These are phyloP conservation scores for Drosophila rubida DNA, from an alignment of 2,888 invertebrate species.

Conservation along the genomic window DNA sequence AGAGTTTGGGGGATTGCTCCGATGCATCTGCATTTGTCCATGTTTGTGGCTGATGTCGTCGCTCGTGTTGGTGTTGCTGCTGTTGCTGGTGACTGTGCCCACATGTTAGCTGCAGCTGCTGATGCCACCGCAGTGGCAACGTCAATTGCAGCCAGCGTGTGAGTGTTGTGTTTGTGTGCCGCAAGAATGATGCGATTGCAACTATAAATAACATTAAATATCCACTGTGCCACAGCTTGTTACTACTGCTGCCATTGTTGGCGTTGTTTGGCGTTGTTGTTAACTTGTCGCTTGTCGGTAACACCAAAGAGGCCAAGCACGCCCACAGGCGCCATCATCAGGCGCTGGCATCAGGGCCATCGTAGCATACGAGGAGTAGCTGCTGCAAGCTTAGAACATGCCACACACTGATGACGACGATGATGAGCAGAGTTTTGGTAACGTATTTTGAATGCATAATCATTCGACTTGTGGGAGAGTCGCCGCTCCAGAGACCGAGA, in stretches of 20 bases:
- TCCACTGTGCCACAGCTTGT: slow-evolving; percentile 6
- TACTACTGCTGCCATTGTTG: slow-evolving; percentile 13
- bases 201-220: slow-evolving; percentile 44
- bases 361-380: slow-evolving; percentile 8
- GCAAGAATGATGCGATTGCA: slow-evolving; percentile 29
- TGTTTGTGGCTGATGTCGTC: slow-evolving; percentile 1
- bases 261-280: slow-evolving; percentile 23
- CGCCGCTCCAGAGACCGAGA: slow-evolving; percentile 2
- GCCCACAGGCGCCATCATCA: slow-evolving; percentile 41
- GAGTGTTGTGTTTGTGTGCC: not conserved
- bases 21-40: slow-evolving; percentile 25
- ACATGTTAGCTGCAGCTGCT: slow-evolving; percentile 34
- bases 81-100: slow-evolving; percentile 26
- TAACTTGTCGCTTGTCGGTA: slow-evolving; percentile 44
- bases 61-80: slow-evolving; percentile 9
- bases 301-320: slow-evolving; percentile 44
- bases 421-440: slow-evolving; percentile 61
- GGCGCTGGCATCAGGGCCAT: slow-evolving; percentile 13
- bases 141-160: slow-evolving; percentile 27
- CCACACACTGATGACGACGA: slow-evolving; percentile 30
- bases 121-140: slow-evolving; percentile 37
- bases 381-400: slow-evolving; percentile 36
- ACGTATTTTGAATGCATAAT: slow-evolving; percentile 72
- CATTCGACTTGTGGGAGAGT: slow-evolving; percentile 23
- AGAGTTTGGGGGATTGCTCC: slow-evolving; percentile 25